These are phyloP conservation scores for Chirona hameri DNA, from an alignment of 2,888 invertebrate species.

Conservation along the genomic window DNA sequence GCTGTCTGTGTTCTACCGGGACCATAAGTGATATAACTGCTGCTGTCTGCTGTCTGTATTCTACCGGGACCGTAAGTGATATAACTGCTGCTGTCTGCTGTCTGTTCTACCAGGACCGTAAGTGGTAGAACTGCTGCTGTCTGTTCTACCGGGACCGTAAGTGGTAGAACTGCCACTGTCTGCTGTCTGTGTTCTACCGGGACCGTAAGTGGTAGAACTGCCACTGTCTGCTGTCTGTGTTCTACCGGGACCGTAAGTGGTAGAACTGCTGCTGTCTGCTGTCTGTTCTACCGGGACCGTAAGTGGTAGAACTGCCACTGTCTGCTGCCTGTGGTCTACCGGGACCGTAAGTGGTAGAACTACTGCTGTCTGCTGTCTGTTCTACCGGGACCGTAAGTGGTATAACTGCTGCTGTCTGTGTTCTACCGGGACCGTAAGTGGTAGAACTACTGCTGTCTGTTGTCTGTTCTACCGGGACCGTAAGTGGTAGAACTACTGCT, in stretches of 20 bases:
- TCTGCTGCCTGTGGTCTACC: slow-evolving; percentile 34
- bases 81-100: too few relatives aligned
- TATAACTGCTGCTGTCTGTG: slow-evolving; percentile 33
- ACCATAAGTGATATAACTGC: too few relatives aligned
- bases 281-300: not conserved
- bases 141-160: not conserved
- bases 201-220: too few relatives aligned
- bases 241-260: not conserved
- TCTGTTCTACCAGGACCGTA: not conserved
- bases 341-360: not conserved
- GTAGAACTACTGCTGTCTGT: too few relatives aligned
- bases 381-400: not conserved
- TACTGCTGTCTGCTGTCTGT: too few relatives aligned
- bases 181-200: not conserved
- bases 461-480: not conserved
- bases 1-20: not conserved
- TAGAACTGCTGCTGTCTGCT: too few relatives aligned
- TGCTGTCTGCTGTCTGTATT: slow-evolving; percentile 51
- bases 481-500: too few relatives aligned
- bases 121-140: too few relatives aligned
- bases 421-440: not conserved
- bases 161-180: too few relatives aligned
- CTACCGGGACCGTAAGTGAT: not conserved
- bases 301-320: too few relatives aligned
- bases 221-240: slow-evolving; percentile 52